phyloP scores from a whole-genome alignment of 2,797 vertebrate species.

The Fistularia commersonii region DNA sequence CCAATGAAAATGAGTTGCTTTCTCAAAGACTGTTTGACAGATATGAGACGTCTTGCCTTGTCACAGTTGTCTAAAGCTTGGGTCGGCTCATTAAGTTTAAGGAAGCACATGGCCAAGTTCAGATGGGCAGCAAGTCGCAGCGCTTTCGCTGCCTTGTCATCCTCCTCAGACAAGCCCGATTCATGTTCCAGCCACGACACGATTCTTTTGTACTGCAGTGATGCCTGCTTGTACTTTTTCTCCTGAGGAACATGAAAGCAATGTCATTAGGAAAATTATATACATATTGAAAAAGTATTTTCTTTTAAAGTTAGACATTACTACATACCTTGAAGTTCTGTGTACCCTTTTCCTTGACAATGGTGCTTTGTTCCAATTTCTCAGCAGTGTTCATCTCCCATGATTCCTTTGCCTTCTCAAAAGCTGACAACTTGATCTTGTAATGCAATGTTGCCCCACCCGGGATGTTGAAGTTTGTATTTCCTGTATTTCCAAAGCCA shows the following conservation, averaged over 20 bases:
- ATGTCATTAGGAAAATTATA: background rate
- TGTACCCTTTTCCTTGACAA: constrained; percentile 94
- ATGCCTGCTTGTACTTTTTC: constrained; percentile 89
- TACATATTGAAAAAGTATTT: background rate
- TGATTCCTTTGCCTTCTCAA: constrained; percentile 98
- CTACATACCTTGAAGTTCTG: constrained; percentile 89
- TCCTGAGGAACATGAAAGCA: constrained; percentile 70
- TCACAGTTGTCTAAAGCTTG: constrained; percentile 88
- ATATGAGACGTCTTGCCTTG: constrained; percentile 70
- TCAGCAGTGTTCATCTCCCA: constrained; percentile 93
- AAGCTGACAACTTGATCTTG: constrained; percentile 84
- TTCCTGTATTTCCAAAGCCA: constrained; percentile 84
- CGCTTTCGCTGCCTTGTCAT: constrained; percentile 78
- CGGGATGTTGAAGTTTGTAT: constrained; percentile 84
- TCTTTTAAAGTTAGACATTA: background rate
- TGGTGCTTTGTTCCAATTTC: constrained; percentile 89
- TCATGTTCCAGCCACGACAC: constrained; percentile 93
- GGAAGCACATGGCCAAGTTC: constrained; percentile 94
- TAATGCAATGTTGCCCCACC: constrained; percentile 84
- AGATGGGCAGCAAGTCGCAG: constrained; percentile 90
- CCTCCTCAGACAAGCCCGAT: constrained; percentile 77
- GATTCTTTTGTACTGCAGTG: constrained; percentile 93
- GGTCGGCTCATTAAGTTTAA: constrained; percentile 87
- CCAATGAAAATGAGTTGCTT: no score
- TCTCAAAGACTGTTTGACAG: no score